Base-by-base conservation (phyloP, 2,113 vertebrate species). In the Polyodon spathula region DNA sequence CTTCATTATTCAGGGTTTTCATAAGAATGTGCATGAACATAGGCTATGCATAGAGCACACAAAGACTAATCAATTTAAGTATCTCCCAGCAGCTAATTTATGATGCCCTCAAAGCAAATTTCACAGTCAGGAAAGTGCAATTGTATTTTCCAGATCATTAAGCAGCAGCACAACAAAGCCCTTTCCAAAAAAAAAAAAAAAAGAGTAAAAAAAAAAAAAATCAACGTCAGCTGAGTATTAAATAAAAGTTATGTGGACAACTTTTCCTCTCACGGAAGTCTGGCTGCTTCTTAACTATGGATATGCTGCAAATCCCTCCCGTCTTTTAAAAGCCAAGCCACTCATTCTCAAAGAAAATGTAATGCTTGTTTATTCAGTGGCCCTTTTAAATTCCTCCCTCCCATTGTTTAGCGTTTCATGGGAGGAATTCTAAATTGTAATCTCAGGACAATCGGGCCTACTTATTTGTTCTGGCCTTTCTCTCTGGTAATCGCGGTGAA, bases 101-200 rank as follows among this genome's bases (percentile, higher is more conserved):
- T 78, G 76, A 83, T 84, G 85, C 78, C 83, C 84, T 85, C 80
- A 80, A 83, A 87, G 82, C 79, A 72, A 82, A 86, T 86, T 91
- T 87, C 88, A 88, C 87, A 88, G 87, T 86, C 72, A 73, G 84
- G 82, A 77, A 81, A 85, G 84, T 79, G 81, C 83, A 85, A 84
- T 84, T 85, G 87, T 85, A 76, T 88, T 89, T 90, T 91, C 88
- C 86, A 86, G 84, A 84, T 88, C 88, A 87, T 90, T 89, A 88
- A 85, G 74, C 84, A 79, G 69, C 71, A 53, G 64, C 76, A 78
- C 84, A 86, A 86, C 85, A 73, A 79, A 81, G 80, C 73, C 66
- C 66, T 63, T 44, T 69, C 69, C 63, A 67, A 63, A 70, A 66
- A 67, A 70, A 63, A 70, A 66, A 67, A 70, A 74, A 72, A 76